Evolutionary conservation across 2,113 vertebrate genomes (phyloP).

Genomic region (Columbina picui): DNA sequence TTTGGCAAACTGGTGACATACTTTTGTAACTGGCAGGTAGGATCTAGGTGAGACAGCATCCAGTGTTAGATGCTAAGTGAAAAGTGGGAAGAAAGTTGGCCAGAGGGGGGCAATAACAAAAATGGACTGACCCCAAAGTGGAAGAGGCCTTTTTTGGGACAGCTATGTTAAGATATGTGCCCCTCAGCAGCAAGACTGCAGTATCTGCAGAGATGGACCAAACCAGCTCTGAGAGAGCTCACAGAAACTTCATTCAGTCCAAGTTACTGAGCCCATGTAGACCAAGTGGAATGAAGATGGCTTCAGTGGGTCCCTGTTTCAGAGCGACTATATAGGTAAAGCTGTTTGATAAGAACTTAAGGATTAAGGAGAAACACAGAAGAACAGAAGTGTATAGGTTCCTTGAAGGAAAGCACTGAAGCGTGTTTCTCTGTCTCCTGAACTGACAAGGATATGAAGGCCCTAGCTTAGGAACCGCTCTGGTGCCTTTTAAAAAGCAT

Average conservation of each 20-base stretch:
- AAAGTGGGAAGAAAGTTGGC: not conserved
- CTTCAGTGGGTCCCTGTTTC: not conserved
- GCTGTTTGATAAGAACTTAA: not conserved
- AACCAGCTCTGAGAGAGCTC: not conserved
- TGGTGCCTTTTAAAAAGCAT: not conserved
- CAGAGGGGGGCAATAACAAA: not conserved
- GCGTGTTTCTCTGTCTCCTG: not conserved
- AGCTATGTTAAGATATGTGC: not conserved
- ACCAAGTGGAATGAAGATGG: not conserved
- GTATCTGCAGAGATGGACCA: not conserved
- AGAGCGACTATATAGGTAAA: not conserved
- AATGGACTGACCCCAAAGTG: not conserved
- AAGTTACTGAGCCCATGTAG: not conserved
- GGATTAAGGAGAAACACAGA: not conserved
- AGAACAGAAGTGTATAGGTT: not conserved
- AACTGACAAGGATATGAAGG: not conserved
- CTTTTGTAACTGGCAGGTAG: not conserved
- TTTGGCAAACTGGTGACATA: not conserved
- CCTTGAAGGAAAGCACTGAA: not conserved
- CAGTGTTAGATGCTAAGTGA: not conserved
- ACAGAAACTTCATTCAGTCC: not conserved
- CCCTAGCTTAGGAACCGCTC: not conserved
- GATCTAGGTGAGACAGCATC: not conserved
- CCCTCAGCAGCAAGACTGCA: not conserved
- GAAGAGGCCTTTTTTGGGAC: accelerated